phyloP scores from a whole-genome alignment of 2,113 vertebrate species.

The Pyxicephalus adspersus region DNA sequence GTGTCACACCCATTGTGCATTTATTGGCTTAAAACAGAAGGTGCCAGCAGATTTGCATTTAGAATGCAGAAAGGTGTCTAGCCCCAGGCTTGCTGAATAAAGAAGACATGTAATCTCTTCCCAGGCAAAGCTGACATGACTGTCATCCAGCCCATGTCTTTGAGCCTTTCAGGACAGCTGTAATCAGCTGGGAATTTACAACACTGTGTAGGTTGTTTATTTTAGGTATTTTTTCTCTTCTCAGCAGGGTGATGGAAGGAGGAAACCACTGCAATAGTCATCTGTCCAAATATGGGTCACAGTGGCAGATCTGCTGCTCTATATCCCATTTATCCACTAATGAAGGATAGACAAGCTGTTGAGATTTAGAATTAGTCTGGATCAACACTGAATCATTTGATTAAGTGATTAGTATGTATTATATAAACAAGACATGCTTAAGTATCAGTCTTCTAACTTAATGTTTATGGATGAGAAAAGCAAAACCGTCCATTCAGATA shows the following conservation, averaged over 20 bases:
- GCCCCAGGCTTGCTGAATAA: constrained; percentile 34
- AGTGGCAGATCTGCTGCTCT: constrained; percentile 13
- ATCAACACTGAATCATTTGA: constrained; percentile 14
- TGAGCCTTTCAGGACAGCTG: constrained; percentile 27
- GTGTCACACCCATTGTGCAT: constrained; percentile 43
- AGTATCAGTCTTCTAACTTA: background rate
- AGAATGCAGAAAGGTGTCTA: constrained; percentile 39
- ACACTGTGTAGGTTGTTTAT: constrained; percentile 5
- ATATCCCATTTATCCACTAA: constrained; percentile 26
- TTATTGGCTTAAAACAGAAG: constrained; percentile 47
- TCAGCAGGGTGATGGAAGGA: background rate
- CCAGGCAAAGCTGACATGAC: constrained; percentile 21
- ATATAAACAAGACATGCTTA: background rate
- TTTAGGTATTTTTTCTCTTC: constrained; percentile 10
- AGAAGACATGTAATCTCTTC: constrained; percentile 37
- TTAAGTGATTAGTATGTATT: constrained; percentile 43
- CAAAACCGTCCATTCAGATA: background rate
- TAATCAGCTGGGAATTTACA: constrained; percentile 48
- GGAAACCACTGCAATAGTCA: constrained; percentile 21
- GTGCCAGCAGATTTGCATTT: constrained; percentile 40
- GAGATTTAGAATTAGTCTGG: constrained; percentile 37
- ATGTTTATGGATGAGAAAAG: background rate
- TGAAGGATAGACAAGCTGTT: constrained; percentile 35
- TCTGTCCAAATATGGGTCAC: constrained; percentile 27
- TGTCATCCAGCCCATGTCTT: constrained; percentile 32